Evolutionary conservation across 2,113 vertebrate genomes (phyloP), one percentile per base, ranked within the genome.

Genomic region (Mus pahari): DNA sequence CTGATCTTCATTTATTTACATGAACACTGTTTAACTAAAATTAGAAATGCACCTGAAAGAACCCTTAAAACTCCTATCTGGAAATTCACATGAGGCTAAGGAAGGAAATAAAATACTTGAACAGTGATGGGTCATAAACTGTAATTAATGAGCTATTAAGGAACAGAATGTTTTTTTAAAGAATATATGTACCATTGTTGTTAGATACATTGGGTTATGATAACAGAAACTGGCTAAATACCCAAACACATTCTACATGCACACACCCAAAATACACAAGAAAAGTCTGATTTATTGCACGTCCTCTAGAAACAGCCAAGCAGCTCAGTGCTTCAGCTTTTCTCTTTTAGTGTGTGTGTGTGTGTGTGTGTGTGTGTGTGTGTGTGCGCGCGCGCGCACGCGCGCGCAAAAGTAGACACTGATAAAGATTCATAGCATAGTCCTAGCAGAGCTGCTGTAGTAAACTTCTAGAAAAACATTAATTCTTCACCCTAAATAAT

Each of bases 1-100:
- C 68, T 91, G 36, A 94, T 19, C 53, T n/a, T 94, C 45, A 66
- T 75, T 91, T 95, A 96, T 55, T 96, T 91, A 92, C 33, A 81
- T 77, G 48, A 58, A 16, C 66, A 45, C n/a, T 95, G 3, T 74
- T 73, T 60, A 94, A 90, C 22, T 89, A 45, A 92, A 92, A 70
- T 53, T 84, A 91, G 17, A 93, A 94, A 81, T 20, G 1, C 50
- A 11, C 53, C n/a, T 91, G 70, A 93, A 91, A 91, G 20, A 89
- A 83, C 66, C 89, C 60, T 96, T 45, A 91, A 97, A 94, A 71
- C 4, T 73, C 87, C 50, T 8, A 91, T 74, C 66, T 92, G 8
- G 68, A 78, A 94, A 90, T 50, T 90, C 26, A 89, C 4, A 1
- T 42, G 79, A 92, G 14, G 3, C 14, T 86, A 55, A 39, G 70